Conservation (phyloP, 2,113 vertebrate species). For the Burhinus bistriatus region DNA sequence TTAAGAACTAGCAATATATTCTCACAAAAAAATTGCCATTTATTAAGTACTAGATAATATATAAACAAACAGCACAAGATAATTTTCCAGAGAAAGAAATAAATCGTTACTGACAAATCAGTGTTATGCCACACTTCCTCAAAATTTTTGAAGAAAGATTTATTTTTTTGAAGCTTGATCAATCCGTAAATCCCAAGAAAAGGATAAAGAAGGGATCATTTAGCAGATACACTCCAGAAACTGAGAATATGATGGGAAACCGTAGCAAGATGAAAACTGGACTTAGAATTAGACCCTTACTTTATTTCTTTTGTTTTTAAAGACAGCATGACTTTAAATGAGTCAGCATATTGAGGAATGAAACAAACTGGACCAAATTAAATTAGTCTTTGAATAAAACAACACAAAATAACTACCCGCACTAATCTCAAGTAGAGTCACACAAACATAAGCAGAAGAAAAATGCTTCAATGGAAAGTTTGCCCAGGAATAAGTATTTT, state of each 20-base stretch:
- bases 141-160: slow-evolving; percentile 3
- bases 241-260: neutral
- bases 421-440: neutral
- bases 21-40: rapidly evolving
- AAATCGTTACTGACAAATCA: neutral
- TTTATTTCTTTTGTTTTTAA: neutral
- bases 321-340: neutral
- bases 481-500: neutral
- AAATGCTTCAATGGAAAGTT: neutral
- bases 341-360: neutral
- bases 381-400: neutral
- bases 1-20: neutral
- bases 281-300: neutral
- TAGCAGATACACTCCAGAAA: neutral
- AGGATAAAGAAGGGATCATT: neutral
- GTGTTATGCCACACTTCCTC: neutral
- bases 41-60: neutral
- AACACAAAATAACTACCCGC: neutral
- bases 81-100: slow-evolving; percentile 17
- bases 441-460: neutral
- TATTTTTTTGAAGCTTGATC: neutral
- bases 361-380: neutral
- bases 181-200: neutral
- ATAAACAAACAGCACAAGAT: neutral
- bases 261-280: neutral